phyloP scores from a whole-genome alignment of 2,113 vertebrate species.

The Saccopteryx bilineata region DNA sequence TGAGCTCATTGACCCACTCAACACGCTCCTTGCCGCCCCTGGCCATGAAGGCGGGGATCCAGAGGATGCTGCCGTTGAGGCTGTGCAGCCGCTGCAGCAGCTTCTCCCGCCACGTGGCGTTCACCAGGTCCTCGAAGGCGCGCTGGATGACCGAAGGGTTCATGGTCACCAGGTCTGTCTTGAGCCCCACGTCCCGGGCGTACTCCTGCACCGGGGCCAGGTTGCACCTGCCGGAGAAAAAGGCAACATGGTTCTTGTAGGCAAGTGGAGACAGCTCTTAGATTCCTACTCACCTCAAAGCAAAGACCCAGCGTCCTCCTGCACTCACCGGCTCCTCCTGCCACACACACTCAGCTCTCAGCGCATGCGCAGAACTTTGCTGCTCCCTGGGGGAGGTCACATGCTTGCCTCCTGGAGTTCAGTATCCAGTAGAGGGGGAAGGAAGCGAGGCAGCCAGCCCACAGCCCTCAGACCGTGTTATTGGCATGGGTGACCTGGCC shows the following conservation, averaged over 20 bases:
- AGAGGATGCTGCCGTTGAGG: slow-evolving; percentile 95
- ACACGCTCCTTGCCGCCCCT: slow-evolving; percentile 96
- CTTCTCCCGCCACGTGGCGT: slow-evolving; percentile 93
- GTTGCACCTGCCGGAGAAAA: slow-evolving; percentile 91
- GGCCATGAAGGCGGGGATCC: slow-evolving; percentile 99
- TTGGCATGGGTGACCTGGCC: not conserved
- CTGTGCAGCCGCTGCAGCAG: slow-evolving; percentile 93
- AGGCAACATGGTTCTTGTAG: not conserved
- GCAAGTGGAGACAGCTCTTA: not conserved
- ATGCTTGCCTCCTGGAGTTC: not conserved
- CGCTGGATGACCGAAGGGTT: slow-evolving; percentile 98
- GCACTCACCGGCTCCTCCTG: rapidly evolving
- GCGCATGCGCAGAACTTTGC: rapidly evolving
- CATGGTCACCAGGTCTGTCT: slow-evolving; percentile 97
- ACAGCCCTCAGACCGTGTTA: rapidly evolving
- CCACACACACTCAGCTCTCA: not conserved
- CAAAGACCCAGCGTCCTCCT: not conserved
- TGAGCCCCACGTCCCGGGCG: slow-evolving; percentile 92
- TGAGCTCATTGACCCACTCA: slow-evolving; percentile 96
- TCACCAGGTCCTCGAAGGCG: slow-evolving; percentile 96
- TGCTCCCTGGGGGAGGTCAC: not conserved
- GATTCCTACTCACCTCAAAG: not conserved
- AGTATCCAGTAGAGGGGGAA: not conserved
- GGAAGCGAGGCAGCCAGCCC: not conserved
- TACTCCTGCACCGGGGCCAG: slow-evolving; percentile 96